These are phyloP conservation scores for Pelosia muscerda DNA, from an alignment of 2,888 invertebrate genomes.

Conservation along the genomic window DNA sequence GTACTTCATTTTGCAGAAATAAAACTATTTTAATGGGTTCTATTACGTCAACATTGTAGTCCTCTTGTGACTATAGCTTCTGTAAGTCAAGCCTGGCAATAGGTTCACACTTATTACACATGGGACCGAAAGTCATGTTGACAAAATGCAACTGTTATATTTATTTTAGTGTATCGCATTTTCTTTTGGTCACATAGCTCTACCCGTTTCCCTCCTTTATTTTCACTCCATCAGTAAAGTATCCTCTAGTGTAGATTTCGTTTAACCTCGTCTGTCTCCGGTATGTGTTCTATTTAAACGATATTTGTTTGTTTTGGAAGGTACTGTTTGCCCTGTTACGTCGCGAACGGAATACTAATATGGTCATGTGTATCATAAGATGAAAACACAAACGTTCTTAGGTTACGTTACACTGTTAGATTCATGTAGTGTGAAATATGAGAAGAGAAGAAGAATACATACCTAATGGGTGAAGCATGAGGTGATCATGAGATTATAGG, in stretches of 20 bases:
- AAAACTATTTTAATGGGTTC: no score
- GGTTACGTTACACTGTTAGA: background rate
- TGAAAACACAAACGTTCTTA: background rate
- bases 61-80: no score
- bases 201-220: background rate
- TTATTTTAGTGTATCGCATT: no score
- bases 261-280: background rate
- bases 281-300: constrained; percentile 5
- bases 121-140: no score
- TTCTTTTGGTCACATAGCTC: background rate
- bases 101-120: no score
- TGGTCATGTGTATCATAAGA: background rate
- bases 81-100: no score
- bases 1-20: no score
- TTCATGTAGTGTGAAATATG: background rate
- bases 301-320: constrained; percentile 7
- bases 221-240: background rate
- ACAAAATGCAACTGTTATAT: no score
- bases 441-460: background rate
- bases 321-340: background rate
- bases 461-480: no score
- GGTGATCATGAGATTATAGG: no score
- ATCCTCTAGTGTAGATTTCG: background rate
- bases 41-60: no score
- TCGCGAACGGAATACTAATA: background rate